Conservation (phyloP, 2,888 invertebrate species). For the Morpho helenor region DNA sequence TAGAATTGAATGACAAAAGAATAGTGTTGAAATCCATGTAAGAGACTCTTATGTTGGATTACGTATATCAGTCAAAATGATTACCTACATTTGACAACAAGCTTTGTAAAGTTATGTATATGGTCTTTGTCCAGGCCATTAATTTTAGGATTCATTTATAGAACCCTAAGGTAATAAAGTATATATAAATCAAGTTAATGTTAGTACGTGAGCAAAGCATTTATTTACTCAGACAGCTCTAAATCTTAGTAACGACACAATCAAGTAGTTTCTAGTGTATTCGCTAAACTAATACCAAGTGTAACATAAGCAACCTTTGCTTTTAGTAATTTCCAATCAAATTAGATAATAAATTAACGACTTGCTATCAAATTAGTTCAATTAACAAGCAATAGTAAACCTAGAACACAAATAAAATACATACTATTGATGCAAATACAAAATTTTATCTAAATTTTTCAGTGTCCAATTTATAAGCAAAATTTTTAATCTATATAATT, state of each 20-base stretch:
- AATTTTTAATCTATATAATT: constrained; percentile 5
- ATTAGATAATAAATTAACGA: constrained; percentile 15
- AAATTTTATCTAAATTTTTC: background rate
- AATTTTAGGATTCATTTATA: constrained; percentile 1
- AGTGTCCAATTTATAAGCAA: constrained; percentile 8
- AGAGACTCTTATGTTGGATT: too few relatives aligned
- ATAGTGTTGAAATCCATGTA: too few relatives aligned
- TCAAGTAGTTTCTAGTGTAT: constrained; percentile 36
- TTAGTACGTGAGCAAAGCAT: constrained; percentile 15
- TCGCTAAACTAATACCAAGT: constrained; percentile 39
- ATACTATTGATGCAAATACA: too few relatives aligned
- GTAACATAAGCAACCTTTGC: constrained; percentile 30
- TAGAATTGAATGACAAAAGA: too few relatives aligned
- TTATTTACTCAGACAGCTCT: constrained; percentile 32
- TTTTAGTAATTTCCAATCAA: constrained; percentile 19
- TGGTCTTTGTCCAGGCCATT: background rate
- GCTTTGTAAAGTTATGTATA: background rate
- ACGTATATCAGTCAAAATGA: too few relatives aligned
- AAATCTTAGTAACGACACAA: constrained; percentile 38
- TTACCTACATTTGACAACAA: too few relatives aligned
- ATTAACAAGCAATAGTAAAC: too few relatives aligned
- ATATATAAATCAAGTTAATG: constrained; percentile 25
- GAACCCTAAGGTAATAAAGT: constrained; percentile 9
- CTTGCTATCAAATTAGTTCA: background rate
- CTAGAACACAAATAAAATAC: too few relatives aligned